Percentiles rank a stretch among this genome's conserved stretches.
phyloP scores from a whole-genome alignment of 2,888 invertebrate genomes.

The Cotesia congregata region DNA sequence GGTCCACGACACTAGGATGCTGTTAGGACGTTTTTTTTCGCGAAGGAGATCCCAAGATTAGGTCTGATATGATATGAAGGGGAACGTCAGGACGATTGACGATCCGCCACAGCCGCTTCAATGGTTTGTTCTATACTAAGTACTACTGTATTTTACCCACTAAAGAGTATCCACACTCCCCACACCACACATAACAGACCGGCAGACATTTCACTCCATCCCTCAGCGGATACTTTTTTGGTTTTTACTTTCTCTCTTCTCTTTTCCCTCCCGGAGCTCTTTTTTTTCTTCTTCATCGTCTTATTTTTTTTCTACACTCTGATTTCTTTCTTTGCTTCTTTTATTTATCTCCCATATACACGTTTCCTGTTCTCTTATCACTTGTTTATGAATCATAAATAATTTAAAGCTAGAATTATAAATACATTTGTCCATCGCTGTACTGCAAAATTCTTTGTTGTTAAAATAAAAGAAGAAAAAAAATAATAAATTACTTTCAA shows the following conservation, averaged over 20 bases:
- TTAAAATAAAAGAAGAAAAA: slow-evolving; percentile 3
- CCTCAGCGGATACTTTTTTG: slow-evolving; percentile 37
- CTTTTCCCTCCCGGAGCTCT: background rate
- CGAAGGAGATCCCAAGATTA: background rate
- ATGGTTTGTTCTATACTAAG: background rate
- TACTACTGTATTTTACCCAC: slow-evolving; percentile 21
- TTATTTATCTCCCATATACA: background rate
- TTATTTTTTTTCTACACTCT: slow-evolving; percentile 29
- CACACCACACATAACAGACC: slow-evolving; percentile 40
- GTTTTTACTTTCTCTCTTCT: slow-evolving; percentile 30
- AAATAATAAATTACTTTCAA: background rate
- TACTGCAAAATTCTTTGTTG: background rate
- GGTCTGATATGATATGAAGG: background rate
- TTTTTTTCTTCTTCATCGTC: slow-evolving; percentile 35
- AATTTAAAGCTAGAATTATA: slow-evolving; percentile 7
- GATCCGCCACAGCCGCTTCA: background rate
- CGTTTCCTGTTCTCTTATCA: slow-evolving; percentile 2
- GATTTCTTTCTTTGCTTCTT: background rate
- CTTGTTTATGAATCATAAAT: slow-evolving; percentile 9
- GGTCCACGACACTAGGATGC: background rate
- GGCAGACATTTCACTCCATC: slow-evolving; percentile 43
- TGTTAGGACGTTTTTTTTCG: background rate
- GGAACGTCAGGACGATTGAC: background rate
- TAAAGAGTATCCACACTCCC: slow-evolving; percentile 21
- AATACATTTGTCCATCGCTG: background rate